phyloP scores from a whole-genome alignment of 92 coral and sea anemone genomes.

The Plumapathes pennacea region DNA sequence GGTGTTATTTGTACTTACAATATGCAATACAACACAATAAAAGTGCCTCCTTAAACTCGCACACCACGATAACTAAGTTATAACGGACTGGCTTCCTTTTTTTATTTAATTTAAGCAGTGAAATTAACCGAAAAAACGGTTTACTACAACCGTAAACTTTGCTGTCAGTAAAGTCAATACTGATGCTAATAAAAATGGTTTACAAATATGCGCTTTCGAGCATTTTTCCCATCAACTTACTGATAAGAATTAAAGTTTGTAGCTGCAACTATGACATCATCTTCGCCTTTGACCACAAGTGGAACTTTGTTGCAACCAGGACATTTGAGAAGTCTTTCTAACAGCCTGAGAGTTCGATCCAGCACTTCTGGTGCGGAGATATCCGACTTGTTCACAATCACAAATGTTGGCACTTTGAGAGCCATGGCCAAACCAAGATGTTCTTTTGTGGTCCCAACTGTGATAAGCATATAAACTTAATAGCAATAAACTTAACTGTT shows the following conservation, averaged over 20 bases:
- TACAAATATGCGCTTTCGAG: too few species aligned
- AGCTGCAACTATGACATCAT: constrained; percentile 90
- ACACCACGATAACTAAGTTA: too few species aligned
- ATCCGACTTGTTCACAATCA: constrained; percentile 89
- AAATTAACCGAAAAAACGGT: too few species aligned
- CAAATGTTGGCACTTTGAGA: constrained; percentile 89
- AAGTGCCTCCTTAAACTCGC: too few species aligned
- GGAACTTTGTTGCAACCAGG: constrained; percentile 97
- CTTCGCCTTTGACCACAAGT: constrained; percentile 62
- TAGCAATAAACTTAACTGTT: not conserved
- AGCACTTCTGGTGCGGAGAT: constrained; percentile 65
- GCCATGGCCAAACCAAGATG: constrained; percentile 97
- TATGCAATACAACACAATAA: too few species aligned
- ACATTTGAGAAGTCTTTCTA: constrained; percentile 86
- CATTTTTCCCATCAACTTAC: constrained; percentile 60
- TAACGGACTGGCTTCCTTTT: too few species aligned
- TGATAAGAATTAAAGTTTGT: constrained; percentile 77
- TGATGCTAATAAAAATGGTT: too few species aligned
- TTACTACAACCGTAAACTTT: too few species aligned
- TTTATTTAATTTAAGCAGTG: too few species aligned
- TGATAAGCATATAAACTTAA: too few species aligned
- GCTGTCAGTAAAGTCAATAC: too few species aligned
- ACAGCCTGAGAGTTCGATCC: constrained; percentile 68
- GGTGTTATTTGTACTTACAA: too few species aligned
- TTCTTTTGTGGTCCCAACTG: constrained; percentile 97